These are phyloP conservation scores for Thalassaphorura encarpata DNA, from an alignment of 1,140 invertebrate genomes.

Conservation along the genomic window DNA sequence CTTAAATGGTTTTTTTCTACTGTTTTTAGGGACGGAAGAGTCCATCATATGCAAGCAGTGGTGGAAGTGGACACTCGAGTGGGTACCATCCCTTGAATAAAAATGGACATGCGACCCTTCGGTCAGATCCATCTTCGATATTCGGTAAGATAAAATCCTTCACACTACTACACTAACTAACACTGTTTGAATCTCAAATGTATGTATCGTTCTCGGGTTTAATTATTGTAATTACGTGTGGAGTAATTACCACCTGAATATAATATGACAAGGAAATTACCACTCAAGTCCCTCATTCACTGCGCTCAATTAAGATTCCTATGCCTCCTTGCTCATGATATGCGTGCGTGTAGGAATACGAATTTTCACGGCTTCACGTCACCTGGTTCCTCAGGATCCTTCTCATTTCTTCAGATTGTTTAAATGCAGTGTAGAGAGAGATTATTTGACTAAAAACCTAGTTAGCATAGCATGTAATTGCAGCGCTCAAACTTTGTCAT, in stretches of 20 bases:
- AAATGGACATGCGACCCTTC: constrained; percentile 2
- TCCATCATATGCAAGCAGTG: constrained; percentile 1
- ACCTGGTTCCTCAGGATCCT: too few relatives aligned
- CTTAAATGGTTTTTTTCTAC: neutral
- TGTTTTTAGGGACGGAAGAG: constrained; percentile 2
- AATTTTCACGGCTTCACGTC: too few relatives aligned
- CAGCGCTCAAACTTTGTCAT: too few relatives aligned
- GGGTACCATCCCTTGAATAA: neutral
- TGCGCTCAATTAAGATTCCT: constrained; percentile 8
- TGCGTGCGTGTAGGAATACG: too few relatives aligned
- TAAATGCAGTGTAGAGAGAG: too few relatives aligned
- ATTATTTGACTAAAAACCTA: too few relatives aligned
- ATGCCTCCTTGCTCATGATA: too few relatives aligned
- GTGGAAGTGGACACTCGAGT: constrained; percentile 1
- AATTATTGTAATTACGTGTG: constrained; percentile 6
- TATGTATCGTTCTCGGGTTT: neutral
- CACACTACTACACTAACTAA: neutral
- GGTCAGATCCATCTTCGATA: constrained; percentile 6
- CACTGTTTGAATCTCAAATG: neutral
- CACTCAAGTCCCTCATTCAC: neutral
- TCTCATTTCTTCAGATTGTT: too few relatives aligned
- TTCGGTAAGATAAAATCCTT: neutral
- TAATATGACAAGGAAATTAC: constrained; percentile 11
- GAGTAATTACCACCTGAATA: constrained; percentile 9
- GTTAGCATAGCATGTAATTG: too few relatives aligned